phyloP scores from a whole-genome alignment of 2,113 vertebrate genomes.

The Pardalotus punctatus region DNA sequence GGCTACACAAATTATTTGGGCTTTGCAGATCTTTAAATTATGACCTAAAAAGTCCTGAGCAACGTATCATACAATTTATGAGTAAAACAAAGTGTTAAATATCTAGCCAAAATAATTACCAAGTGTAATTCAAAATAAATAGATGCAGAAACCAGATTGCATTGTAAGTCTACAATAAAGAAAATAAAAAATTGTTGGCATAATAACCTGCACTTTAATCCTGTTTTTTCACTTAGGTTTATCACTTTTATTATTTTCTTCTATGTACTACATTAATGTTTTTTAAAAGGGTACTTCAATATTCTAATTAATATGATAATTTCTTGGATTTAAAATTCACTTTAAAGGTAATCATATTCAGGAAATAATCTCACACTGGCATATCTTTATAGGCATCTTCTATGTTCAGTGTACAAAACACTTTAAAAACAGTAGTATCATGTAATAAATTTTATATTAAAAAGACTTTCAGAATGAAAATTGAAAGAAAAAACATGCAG shows the following conservation, averaged over 20 bases:
- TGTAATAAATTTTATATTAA: background rate
- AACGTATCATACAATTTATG: background rate
- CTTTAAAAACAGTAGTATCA: background rate
- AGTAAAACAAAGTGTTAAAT: background rate
- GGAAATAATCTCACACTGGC: background rate
- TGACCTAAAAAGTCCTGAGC: background rate
- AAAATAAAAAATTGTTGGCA: background rate
- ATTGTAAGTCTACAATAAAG: background rate
- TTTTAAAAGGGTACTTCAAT: background rate
- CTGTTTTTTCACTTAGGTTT: background rate
- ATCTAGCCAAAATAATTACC: background rate
- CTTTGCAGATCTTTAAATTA: background rate
- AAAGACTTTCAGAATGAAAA: background rate
- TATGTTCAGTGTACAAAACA: background rate
- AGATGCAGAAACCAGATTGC: background rate
- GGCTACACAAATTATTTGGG: background rate
- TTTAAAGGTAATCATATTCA: background rate
- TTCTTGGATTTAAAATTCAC: background rate
- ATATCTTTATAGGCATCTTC: background rate
- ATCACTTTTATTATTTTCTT: background rate
- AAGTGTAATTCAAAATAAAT: background rate
- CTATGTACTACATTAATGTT: background rate
- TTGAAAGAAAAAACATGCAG: background rate
- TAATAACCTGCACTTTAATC: background rate
- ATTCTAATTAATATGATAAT: background rate